Base-by-base conservation (phyloP, 2,888 invertebrate genomes). In the Stomorhina lunata region DNA sequence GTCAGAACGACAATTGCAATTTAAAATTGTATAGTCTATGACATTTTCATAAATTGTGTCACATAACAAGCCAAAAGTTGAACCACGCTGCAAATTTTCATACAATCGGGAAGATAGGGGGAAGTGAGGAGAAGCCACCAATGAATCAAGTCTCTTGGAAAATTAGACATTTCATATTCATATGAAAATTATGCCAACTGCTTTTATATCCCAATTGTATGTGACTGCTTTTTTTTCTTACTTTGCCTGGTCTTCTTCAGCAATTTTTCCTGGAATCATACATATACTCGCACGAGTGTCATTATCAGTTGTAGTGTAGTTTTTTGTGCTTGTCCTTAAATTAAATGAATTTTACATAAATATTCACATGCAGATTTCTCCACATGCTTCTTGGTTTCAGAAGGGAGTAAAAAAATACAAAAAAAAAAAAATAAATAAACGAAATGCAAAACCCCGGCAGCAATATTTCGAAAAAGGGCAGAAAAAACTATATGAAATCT, bases 291-390 rank as follows among this genome's bases (percentile, higher is more conserved):
- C n/a, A n/a, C n/a, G n/a, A 12, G 59, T 37, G 43, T 43, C 50
- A 77, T 72, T 80, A 72, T 66, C 50, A 79, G 45, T 37, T 71
- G 29, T 32, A 2, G 7, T 48, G 17, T 43, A 43, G n/a, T 1
- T 68, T 66, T 37, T 32, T 17, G 7, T 17, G 6, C 22, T 32
- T 34, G 53, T 55, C 17, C 50, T 59, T 50, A 59, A 80, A 73
- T 80, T 80, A 73, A 69, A 73, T 80, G 72, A 72, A 80, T 80
- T 73, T 80, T 80, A 73, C 66, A 80, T 72, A 77, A 77, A 77
- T 61, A 50, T 48, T 77, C 68, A 77, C 61, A 77, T 69, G 68
- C 48, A 69, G 68, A 77, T 77, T 69, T 77, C 50, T 61, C 43
- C 43, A 69, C 61, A 77, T 68, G 48, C 27, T 77, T 20, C 40